These are phyloP conservation scores for Lamellibrachia luymesi DNA, from an alignment of 1,140 invertebrate genomes.

Conservation along the genomic window DNA sequence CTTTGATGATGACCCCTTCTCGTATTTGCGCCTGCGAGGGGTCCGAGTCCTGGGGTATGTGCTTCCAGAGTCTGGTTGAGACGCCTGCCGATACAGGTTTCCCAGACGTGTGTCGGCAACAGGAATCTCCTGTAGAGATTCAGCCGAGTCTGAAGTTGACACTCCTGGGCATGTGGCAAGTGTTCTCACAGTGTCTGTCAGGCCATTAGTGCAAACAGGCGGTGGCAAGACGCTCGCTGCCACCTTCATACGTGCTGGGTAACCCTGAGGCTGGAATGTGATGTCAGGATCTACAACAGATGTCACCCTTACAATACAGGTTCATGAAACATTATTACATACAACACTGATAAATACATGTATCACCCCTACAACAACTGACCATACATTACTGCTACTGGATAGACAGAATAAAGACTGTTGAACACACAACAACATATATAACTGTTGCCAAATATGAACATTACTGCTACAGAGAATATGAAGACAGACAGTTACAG, in stretches of 20 bases:
- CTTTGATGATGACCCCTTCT: neutral
- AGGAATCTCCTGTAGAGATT: constrained; percentile 14
- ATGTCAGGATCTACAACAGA: neutral
- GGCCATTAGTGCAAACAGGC: neutral
- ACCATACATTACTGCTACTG: neutral
- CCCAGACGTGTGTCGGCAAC: neutral
- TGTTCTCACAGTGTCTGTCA: neutral
- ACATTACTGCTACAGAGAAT: neutral
- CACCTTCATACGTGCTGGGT: neutral
- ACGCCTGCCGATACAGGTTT: neutral
- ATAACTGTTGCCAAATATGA: no score
- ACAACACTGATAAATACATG: neutral
- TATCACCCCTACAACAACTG: neutral
- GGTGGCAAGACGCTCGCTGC: neutral
- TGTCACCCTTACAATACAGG: neutral
- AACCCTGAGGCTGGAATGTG: neutral
- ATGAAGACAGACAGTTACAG: neutral
- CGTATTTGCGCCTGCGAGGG: neutral
- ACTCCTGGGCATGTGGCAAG: neutral
- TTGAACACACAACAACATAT: neutral
- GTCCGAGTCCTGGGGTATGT: neutral
- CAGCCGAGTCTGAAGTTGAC: neutral
- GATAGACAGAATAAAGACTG: neutral
- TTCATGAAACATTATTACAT: neutral
- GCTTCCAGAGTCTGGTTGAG: neutral